Conservation (phyloP, 2,113 vertebrate species). For the Mola mola region DNA sequence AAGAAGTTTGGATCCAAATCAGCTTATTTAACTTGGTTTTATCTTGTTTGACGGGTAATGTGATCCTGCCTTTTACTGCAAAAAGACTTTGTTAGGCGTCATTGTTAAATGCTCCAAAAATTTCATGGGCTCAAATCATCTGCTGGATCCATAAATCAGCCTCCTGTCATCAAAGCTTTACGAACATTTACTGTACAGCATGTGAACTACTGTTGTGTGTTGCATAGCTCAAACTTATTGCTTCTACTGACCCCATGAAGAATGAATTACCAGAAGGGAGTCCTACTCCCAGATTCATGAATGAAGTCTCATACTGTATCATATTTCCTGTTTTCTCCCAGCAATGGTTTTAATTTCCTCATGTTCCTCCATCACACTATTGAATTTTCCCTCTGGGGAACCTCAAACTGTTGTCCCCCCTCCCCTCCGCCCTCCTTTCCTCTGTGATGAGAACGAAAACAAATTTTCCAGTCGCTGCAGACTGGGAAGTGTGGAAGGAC, state of each 20-base stretch:
- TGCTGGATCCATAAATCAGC: too few relatives aligned
- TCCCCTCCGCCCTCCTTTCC: background rate
- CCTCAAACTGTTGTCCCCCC: constrained; percentile 39
- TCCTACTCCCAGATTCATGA: constrained; percentile 41
- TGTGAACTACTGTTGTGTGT: too few relatives aligned
- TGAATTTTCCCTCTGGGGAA: constrained; percentile 45
- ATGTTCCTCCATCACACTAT: constrained; percentile 12
- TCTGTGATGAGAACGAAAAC: constrained; percentile 32
- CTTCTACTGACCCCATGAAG: constrained; percentile 12
- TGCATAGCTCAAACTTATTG: background rate
- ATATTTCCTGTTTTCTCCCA: constrained; percentile 51
- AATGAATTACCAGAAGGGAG: constrained; percentile 23
- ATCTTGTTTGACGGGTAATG: too few relatives aligned
- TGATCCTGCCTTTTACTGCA: too few relatives aligned
- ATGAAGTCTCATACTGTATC: constrained; percentile 38
- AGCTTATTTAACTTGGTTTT: too few relatives aligned
- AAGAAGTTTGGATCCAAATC: too few relatives aligned
- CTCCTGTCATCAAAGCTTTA: too few relatives aligned
- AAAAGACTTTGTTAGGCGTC: too few relatives aligned
- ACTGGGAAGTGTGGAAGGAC: constrained; percentile 24
- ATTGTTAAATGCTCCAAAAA: too few relatives aligned
- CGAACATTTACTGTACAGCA: too few relatives aligned
- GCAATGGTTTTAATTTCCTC: constrained; percentile 47
- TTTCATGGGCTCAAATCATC: too few relatives aligned
- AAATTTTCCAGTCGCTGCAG: constrained; percentile 26